Evolutionary conservation across 2,797 vertebrate species (phyloP), one percentile per base, ranked within the genome.

Genomic region (Spinus pinus): DNA sequence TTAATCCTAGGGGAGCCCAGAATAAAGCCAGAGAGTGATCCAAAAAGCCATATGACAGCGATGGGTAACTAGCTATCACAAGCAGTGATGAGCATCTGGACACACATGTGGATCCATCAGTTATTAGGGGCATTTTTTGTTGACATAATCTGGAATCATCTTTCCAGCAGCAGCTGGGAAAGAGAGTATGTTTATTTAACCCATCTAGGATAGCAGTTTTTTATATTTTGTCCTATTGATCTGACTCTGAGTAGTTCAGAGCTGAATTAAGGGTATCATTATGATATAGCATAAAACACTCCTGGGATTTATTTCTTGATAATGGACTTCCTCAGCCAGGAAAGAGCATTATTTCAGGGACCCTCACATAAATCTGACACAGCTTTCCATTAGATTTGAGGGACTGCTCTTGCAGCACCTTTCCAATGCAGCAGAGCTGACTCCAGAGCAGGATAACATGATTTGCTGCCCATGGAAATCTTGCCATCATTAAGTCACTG

Each of bases 281-380:
- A 72, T 0, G 1, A 86, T 46, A 73, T 18, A 73, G 22, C 22
- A 84, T 73, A 53, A 88, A 92, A 53, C 51, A 79, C 31, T 57
- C 8, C 16, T 67, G 42, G 24, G 66, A 94, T 95, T 94, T 93
- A 90, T 84, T 81, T 41, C 60, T 64, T 66, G 46, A 80, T 33
- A 86, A 60, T 80, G 37, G 64, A 74, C 73, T 88, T 92, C 83
- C 27, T 92, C 12, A 8, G 31, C 71, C 51, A 75, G 33, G 37
- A 80, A 91, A 75, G 37, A 84, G 24, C 66, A 64, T 70, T 7
- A 67, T 92, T 86, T 92, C 84, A 92, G 78, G 24, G 57, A 77
- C 58, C 18, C 11, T 10, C 5, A 31, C 58, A 86, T 92, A 95
- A 93, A 95, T 86, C 88, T 96, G 90, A 83, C 64, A 89, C 15